These are phyloP conservation scores for Gnathonemus longibarbis DNA, from an alignment of 2,113 vertebrate genomes.

Conservation along the genomic window DNA sequence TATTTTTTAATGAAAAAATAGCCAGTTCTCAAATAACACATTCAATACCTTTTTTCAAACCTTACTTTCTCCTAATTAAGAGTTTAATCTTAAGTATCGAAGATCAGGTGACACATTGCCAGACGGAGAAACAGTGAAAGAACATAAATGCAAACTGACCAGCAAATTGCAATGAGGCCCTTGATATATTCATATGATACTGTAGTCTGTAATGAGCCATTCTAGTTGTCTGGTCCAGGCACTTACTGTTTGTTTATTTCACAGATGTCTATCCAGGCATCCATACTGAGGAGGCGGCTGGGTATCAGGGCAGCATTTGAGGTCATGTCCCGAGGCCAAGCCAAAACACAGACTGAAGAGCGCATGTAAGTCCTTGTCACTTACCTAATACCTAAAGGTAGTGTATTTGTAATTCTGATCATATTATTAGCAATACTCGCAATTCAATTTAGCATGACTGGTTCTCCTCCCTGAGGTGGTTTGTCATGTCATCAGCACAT, in stretches of 20 bases:
- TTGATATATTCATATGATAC: neutral
- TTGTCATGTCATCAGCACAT: no score
- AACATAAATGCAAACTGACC: neutral
- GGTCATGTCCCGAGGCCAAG: conserved; percentile 59
- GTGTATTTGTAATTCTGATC: neutral
- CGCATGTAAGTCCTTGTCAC: conserved; percentile 21
- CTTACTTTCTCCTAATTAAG: neutral
- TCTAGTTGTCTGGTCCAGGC: neutral
- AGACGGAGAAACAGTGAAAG: neutral
- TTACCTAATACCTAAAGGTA: neutral
- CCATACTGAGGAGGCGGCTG: conserved; percentile 78
- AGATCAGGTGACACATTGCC: neutral
- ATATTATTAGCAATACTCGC: neutral
- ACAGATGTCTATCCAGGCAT: conserved; percentile 87
- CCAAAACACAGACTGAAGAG: neutral
- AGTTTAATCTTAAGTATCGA: neutral
- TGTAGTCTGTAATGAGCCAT: neutral
- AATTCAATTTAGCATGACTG: neutral
- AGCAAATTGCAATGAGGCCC: neutral
- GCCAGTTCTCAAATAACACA: neutral
- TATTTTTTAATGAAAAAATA: neutral
- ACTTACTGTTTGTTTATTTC: neutral
- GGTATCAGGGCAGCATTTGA: conserved; percentile 85
- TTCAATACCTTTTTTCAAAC: neutral
- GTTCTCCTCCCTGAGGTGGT: no score